A percentile compares a stretch with the other conserved stretches of the same genome.
Conservation (phyloP, 2,797 vertebrate species). For the Sebastes miniatus region DNA sequence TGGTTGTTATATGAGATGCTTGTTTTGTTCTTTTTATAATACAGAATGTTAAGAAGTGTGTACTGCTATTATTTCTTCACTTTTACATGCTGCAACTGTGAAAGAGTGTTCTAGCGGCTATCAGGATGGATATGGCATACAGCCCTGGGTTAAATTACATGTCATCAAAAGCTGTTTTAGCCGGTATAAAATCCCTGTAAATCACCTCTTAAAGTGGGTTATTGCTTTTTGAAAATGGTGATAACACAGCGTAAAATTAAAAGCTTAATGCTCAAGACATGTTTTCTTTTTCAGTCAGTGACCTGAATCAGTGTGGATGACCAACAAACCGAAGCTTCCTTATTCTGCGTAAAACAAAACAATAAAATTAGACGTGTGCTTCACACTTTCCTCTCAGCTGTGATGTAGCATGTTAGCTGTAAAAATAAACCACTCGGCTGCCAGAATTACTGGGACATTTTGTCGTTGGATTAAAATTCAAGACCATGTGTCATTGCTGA, state of each 20-base stretch:
- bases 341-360: not conserved
- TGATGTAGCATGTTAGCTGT: not conserved
- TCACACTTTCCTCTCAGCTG: not conserved
- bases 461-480: not conserved
- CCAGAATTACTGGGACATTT: not conserved
- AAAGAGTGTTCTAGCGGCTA: not conserved
- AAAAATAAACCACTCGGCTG: not conserved
- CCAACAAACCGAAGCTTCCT: not conserved
- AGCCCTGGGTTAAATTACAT: conserved; percentile 5
- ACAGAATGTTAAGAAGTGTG: conserved; percentile 23
- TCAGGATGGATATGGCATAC: not conserved
- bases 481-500: not conserved
- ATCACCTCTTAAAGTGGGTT: conserved; percentile 7
- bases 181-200: not conserved
- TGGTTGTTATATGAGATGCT: conserved; percentile 28
- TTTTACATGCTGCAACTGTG: not conserved
- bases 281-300: not conserved
- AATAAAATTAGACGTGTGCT: not conserved
- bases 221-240: conserved; percentile 10
- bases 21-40: conserved; percentile 38
- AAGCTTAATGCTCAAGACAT: conserved; percentile 12
- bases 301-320: not conserved
- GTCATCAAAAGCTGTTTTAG: conserved; percentile 9
- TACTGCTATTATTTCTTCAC: conserved; percentile 10
- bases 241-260: conserved; percentile 16